Conservation (phyloP, 2,797 vertebrate species). For the Erithacus rubecula region DNA sequence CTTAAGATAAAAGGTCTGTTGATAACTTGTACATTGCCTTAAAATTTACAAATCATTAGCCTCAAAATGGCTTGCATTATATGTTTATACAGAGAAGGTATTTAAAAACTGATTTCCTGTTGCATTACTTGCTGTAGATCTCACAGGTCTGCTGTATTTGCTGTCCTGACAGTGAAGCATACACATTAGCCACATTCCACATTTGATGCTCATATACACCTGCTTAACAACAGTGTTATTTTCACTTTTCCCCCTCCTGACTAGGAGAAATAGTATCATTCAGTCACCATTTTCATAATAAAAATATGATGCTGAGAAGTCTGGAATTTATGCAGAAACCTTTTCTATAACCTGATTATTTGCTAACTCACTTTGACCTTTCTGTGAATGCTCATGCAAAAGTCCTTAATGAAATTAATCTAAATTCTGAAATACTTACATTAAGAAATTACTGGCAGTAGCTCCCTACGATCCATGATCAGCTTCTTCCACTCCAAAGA, state of each 20-base stretch:
- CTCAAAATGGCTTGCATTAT: neutral
- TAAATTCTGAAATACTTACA: conserved; percentile 10
- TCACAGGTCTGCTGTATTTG: neutral
- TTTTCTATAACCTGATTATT: neutral
- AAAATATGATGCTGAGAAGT: neutral
- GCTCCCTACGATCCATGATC: neutral
- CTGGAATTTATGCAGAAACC: neutral
- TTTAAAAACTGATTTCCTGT: neutral
- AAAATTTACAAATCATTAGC: neutral
- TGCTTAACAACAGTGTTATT: neutral
- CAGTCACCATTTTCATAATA: neutral
- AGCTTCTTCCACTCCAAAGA: neutral
- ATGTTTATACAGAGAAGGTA: neutral
- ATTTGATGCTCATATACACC: neutral
- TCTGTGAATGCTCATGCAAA: neutral
- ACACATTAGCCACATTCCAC: neutral
- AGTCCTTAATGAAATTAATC: neutral
- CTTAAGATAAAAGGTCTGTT: neutral
- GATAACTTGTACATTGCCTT: neutral
- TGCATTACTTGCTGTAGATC: neutral
- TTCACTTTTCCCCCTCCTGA: neutral
- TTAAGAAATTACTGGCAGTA: neutral
- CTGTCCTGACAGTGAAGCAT: neutral
- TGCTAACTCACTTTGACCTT: neutral
- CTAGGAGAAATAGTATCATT: neutral